Evolutionary conservation across 2,797 vertebrate species (phyloP).

Genomic region (Lagodon rhomboides): DNA sequence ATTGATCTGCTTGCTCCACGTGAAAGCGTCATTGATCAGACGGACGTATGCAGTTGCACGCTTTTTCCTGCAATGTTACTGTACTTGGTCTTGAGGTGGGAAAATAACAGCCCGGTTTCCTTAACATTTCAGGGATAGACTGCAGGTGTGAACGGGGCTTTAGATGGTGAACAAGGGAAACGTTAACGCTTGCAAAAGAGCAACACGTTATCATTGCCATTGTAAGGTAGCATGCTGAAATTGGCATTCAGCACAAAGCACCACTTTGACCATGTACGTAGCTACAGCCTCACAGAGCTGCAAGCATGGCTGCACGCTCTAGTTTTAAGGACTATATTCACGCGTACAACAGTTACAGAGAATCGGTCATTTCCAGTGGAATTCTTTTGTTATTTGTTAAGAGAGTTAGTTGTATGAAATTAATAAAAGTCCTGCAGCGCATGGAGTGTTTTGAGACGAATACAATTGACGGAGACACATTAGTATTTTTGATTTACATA

Average conservation of each 20-base stretch:
- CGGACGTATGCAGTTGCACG: too few species aligned
- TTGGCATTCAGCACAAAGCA: not conserved
- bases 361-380: not conserved
- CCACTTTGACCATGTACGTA: not conserved
- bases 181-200: not conserved
- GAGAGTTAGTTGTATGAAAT: constrained; percentile 40
- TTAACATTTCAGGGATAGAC: too few species aligned
- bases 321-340: not conserved
- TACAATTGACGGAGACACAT: constrained; percentile 32
- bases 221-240: not conserved
- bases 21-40: too few species aligned
- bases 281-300: not conserved
- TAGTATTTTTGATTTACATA: constrained; percentile 51
- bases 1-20: too few species aligned
- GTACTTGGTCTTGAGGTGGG: too few species aligned
- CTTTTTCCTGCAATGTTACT: too few species aligned
- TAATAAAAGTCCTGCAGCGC: constrained; percentile 13
- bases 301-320: not conserved
- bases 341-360: not conserved
- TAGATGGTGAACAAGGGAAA: too few species aligned
- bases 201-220: not conserved
- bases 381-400: constrained; percentile 6
- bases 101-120: too few species aligned
- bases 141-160: too few species aligned
- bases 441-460: constrained; percentile 19